A percentile compares a stretch with the other conserved stretches of the same genome.
Evolutionary conservation across 2,797 vertebrate genomes (phyloP).

Genomic region (Sebastes taczanowskii): DNA sequence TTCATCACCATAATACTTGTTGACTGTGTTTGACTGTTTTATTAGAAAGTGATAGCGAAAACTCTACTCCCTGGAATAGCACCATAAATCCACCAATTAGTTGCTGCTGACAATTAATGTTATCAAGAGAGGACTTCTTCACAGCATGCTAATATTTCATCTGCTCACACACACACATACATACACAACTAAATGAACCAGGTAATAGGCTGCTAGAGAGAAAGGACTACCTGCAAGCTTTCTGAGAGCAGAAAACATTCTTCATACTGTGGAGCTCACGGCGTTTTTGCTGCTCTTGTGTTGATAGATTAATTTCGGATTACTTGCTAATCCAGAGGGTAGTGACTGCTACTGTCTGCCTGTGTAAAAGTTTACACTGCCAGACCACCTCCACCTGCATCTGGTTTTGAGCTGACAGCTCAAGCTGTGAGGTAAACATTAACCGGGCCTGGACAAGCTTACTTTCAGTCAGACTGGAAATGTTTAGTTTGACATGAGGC

Average conservation of each 20-base stretch:
- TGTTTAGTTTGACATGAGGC: constrained; percentile 3
- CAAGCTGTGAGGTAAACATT: constrained; percentile 50
- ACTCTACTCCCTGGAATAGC: neutral
- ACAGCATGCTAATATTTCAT: neutral
- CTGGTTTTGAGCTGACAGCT: constrained; percentile 41
- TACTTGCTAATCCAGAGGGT: constrained; percentile 15
- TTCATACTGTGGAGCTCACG: neutral
- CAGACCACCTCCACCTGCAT: constrained; percentile 47
- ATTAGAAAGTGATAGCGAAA: neutral
- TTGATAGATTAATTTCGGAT: neutral
- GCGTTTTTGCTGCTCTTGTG: neutral
- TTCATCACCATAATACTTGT: neutral
- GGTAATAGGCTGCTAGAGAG: neutral
- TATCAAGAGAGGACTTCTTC: neutral
- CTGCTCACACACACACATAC: neutral
- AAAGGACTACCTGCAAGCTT: neutral
- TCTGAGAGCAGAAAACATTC: neutral
- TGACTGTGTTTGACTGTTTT: neutral
- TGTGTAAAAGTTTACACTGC: constrained; percentile 27
- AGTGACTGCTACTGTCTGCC: constrained; percentile 22
- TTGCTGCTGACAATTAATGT: neutral
- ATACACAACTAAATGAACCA: neutral
- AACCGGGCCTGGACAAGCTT: constrained; percentile 27
- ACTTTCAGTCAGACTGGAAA: constrained; percentile 12
- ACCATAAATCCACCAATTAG: neutral